Conservation (phyloP, 2,888 invertebrate genomes). For the Hanleya hanleyi region DNA sequence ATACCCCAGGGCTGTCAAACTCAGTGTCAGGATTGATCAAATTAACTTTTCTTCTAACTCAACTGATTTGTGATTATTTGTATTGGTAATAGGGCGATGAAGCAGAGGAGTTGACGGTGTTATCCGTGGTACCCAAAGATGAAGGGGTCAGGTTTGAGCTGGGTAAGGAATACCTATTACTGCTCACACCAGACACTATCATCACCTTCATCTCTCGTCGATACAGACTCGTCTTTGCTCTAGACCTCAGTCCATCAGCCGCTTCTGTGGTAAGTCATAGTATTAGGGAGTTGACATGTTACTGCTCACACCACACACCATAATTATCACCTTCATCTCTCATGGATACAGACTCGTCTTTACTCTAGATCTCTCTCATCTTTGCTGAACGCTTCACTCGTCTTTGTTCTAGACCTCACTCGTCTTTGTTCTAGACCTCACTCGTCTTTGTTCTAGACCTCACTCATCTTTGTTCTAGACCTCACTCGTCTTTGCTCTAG, state of each 20-base stretch:
- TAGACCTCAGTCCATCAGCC: conserved; percentile 86
- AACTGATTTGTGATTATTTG: no score
- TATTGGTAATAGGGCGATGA: conserved; percentile 26
- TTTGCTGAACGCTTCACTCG: no score
- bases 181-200: conserved; percentile 58
- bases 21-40: no score
- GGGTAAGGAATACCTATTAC: conserved; percentile 48
- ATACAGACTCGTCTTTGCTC: conserved; percentile 83
- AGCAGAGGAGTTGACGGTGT: conserved; percentile 75
- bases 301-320: conserved; percentile 57
- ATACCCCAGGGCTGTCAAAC: no score
- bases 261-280: conserved; percentile 79
- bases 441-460: no score
- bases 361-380: conserved; percentile 85
- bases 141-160: conserved; percentile 38
- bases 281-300: no score
- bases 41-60: no score
- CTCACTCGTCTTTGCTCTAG: no score
- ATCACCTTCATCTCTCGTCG: conserved; percentile 82
- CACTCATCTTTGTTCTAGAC: no score
- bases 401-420: no score
- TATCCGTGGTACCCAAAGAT: conserved; percentile 79
- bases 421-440: no score
- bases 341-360: conserved; percentile 83
- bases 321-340: conserved; percentile 81